These are phyloP conservation scores for Plotosus lineatus DNA, from an alignment of 2,113 vertebrate species.

Conservation along the genomic window DNA sequence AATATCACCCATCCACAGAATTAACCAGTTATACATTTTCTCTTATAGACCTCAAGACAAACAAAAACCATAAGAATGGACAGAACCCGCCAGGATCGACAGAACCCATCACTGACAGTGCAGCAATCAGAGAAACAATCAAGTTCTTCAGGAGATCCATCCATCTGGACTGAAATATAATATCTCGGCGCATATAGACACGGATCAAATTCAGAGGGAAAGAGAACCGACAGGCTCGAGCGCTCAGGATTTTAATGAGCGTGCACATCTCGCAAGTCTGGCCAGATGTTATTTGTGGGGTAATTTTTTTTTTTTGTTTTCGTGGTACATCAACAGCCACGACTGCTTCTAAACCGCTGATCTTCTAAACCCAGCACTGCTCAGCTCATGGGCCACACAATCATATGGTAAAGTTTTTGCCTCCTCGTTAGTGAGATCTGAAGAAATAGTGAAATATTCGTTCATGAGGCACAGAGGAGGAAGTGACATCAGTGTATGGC, in stretches of 20 bases:
- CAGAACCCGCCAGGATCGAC: background rate
- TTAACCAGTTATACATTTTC: background rate
- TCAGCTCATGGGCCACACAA: background rate
- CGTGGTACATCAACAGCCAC: background rate
- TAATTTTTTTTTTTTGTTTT: conserved; percentile 12
- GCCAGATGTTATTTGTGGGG: conserved; percentile 15
- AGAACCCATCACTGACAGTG: conserved; percentile 7
- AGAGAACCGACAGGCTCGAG: background rate
- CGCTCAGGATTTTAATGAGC: background rate
- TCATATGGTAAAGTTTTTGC: background rate
- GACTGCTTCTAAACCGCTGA: conserved; percentile 6
- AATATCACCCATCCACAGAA: background rate
- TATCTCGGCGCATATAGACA: conserved; percentile 5
- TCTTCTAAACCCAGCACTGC: background rate
- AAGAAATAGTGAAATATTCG: background rate
- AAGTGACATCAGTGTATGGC: background rate
- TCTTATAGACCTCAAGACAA: background rate
- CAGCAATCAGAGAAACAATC: background rate
- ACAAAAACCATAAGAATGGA: background rate
- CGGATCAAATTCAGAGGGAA: background rate
- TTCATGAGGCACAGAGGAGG: background rate
- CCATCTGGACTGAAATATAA: background rate
- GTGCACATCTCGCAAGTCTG: conserved; percentile 6
- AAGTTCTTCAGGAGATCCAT: background rate
- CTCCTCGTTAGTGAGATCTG: background rate